Conservation (phyloP, 2,888 invertebrate genomes). For the Drosophila neotestacea region DNA sequence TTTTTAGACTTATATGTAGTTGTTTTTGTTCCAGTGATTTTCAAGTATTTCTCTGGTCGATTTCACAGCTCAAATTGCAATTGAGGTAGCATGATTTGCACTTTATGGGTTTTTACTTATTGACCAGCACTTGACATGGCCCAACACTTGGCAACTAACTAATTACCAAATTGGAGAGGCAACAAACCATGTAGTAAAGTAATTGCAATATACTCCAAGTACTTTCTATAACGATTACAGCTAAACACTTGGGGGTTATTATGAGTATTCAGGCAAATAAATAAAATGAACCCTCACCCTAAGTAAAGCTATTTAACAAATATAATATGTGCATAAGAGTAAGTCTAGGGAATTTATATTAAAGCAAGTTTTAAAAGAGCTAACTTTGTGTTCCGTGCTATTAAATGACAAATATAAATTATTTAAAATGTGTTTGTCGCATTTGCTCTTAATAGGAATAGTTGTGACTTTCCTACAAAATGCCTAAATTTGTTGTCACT, state of each 20-base stretch:
- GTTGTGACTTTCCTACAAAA: background rate
- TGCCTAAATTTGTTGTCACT: no score
- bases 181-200: slow-evolving; percentile 21
- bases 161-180: slow-evolving; percentile 33
- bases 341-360: background rate
- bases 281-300: background rate
- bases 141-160: slow-evolving; percentile 30
- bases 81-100: slow-evolving; percentile 19
- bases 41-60: slow-evolving; percentile 30
- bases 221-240: slow-evolving; percentile 12
- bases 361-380: background rate
- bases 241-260: slow-evolving; percentile 31
- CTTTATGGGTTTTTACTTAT: slow-evolving; percentile 11
- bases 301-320: background rate
- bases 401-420: background rate
- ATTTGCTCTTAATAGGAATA: background rate
- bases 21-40: slow-evolving; percentile 1
- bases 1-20: slow-evolving; percentile 28
- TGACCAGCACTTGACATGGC: slow-evolving; percentile 3
- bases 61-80: slow-evolving; percentile 31
- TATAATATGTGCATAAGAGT: background rate
- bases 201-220: slow-evolving; percentile 30
- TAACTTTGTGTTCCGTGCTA: background rate
- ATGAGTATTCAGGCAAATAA: slow-evolving; percentile 20
- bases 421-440: background rate